Evolutionary conservation across 2,888 invertebrate genomes (phyloP).

Genomic region (Acanthosepion pharaonis): DNA sequence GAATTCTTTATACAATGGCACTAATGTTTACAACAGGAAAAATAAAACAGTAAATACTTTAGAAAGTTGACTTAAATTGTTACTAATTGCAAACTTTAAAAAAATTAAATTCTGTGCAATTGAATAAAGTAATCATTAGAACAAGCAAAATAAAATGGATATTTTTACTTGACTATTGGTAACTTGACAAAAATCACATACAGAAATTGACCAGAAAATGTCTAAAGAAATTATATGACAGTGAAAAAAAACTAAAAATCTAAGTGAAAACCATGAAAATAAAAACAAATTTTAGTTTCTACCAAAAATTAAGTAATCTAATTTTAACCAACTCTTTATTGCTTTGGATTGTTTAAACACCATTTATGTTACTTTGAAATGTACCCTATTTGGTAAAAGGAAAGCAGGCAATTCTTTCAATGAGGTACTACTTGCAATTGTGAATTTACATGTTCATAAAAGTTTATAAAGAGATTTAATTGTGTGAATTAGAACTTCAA

Average conservation of each 20-base stretch:
- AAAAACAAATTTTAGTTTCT: neutral
- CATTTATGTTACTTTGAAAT: neutral
- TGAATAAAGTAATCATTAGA: too few species aligned
- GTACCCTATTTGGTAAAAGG: neutral
- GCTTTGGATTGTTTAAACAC: neutral
- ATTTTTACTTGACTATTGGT: too few species aligned
- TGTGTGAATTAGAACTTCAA: neutral
- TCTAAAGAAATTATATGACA: too few species aligned
- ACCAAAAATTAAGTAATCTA: neutral
- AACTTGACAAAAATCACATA: too few species aligned
- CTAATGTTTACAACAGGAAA: too few species aligned
- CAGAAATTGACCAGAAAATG: too few species aligned
- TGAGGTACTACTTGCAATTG: neutral
- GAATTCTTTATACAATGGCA: too few species aligned
- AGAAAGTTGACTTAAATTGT: too few species aligned
- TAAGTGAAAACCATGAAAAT: neutral
- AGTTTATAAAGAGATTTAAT: conserved; percentile 20
- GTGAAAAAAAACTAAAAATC: neutral
- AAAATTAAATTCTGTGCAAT: too few species aligned
- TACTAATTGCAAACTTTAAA: too few species aligned
- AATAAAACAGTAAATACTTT: too few species aligned
- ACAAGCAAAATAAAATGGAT: too few species aligned
- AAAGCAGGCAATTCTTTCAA: neutral
- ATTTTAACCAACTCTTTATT: neutral
- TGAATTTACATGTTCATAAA: neutral